Conservation (phyloP, 2,113 vertebrate species). For the Dasypus novemcinctus region DNA sequence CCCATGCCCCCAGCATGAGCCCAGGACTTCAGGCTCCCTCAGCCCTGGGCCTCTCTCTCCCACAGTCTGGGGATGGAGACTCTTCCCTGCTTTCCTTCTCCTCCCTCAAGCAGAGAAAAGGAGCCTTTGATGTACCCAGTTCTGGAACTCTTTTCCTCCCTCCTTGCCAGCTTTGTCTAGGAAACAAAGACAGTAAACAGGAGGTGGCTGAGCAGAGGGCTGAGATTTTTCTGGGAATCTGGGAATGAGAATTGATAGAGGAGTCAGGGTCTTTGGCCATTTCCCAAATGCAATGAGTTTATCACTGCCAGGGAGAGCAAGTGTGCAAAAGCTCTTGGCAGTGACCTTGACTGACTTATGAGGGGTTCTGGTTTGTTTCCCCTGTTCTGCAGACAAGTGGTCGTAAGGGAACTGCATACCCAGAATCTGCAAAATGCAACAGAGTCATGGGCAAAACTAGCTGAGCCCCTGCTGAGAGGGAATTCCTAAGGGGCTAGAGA, state of each 20-base stretch:
- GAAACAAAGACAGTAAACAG: constrained; percentile 69
- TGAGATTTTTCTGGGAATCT: constrained; percentile 53
- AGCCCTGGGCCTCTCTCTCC: background rate
- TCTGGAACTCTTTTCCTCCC: constrained; percentile 27
- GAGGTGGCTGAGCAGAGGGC: background rate
- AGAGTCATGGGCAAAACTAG: background rate
- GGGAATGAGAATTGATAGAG: constrained; percentile 75
- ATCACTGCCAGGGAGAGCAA: constrained; percentile 71
- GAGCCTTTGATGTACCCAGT: constrained; percentile 51
- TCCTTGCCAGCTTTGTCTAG: constrained; percentile 71
- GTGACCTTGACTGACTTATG: constrained; percentile 75
- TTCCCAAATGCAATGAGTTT: constrained; percentile 75
- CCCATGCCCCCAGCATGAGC: background rate
- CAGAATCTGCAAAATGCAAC: constrained; percentile 5
- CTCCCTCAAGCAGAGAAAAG: constrained; percentile 1
- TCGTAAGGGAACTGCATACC: constrained; percentile 60
- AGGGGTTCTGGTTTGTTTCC: constrained; percentile 65
- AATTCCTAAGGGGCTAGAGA: background rate
- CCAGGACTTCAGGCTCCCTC: background rate
- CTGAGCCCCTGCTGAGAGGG: background rate
- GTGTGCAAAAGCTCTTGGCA: constrained; percentile 75
- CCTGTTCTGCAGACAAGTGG: constrained; percentile 59
- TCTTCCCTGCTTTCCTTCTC: background rate
- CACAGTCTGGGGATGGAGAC: background rate
- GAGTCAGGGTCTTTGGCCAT: constrained; percentile 71